A percentile compares a stretch with the other conserved stretches of the same genome.
Conservation (phyloP, 2,113 vertebrate species). For the Platichthys flesus region DNA sequence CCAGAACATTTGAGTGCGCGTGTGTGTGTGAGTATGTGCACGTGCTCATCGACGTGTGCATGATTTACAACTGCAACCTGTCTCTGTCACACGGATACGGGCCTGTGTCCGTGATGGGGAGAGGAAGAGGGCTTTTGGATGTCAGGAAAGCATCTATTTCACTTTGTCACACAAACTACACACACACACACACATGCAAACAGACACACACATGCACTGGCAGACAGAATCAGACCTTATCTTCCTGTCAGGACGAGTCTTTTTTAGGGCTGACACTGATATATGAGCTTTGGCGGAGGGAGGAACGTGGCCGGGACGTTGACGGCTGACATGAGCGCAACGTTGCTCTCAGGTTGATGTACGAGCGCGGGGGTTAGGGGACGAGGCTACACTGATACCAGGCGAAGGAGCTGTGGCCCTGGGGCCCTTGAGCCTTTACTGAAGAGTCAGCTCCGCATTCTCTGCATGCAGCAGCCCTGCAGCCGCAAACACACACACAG, state of each 20-base stretch:
- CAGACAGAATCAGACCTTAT: constrained; percentile 63
- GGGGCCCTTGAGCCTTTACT: constrained; percentile 58
- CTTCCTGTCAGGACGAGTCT: constrained; percentile 57
- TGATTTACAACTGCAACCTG: constrained; percentile 76
- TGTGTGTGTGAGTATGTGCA: constrained; percentile 14
- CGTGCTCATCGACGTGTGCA: constrained; percentile 53
- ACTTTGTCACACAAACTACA: constrained; percentile 61
- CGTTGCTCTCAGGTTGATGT: constrained; percentile 72
- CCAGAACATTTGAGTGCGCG: constrained; percentile 21
- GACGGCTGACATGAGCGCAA: constrained; percentile 65
- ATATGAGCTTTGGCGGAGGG: constrained; percentile 71
- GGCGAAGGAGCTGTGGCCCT: constrained; percentile 66
- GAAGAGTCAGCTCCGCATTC: constrained; percentile 59
- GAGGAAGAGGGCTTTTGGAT: constrained; percentile 59
- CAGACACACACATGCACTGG: constrained; percentile 1
- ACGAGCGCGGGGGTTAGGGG: constrained; percentile 78
- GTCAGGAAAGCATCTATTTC: constrained; percentile 72
- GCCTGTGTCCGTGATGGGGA: constrained; percentile 62
- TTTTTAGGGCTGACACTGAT: constrained; percentile 79
- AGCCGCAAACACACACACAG: constrained; percentile 33
- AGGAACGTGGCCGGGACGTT: constrained; percentile 50
- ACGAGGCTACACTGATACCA: constrained; percentile 67
- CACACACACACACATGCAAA: constrained; percentile 25
- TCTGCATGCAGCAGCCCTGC: constrained; percentile 46
- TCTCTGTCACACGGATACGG: constrained; percentile 72